Percentiles rank a stretch among this genome's conserved stretches.
These are phyloP conservation scores for Pseudomyrmex sp. DNA, from an alignment of 1,140 invertebrate genomes.

Conservation along the genomic window DNA sequence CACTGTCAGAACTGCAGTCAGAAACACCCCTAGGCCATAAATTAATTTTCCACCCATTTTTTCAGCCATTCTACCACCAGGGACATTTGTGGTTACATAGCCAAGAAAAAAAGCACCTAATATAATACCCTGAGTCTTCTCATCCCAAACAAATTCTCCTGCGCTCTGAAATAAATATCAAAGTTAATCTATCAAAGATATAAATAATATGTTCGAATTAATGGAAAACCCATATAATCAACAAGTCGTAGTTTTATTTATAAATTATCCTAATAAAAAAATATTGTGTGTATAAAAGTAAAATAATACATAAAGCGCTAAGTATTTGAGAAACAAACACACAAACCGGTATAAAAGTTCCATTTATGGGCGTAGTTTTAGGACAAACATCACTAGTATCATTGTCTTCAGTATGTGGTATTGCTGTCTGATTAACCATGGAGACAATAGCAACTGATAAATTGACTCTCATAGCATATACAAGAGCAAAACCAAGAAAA, in stretches of 20 bases:
- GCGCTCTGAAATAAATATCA: conserved; percentile 83
- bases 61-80: conserved; percentile 93
- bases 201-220: neutral
- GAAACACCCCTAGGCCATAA: conserved; percentile 91
- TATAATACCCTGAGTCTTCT: conserved; percentile 92
- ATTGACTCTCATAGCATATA: conserved; percentile 97
- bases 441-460: conserved; percentile 97
- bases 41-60: conserved; percentile 92
- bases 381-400: conserved; percentile 88
- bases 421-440: conserved; percentile 93
- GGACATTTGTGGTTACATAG: conserved; percentile 94
- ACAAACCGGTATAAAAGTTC: conserved; percentile 86
- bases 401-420: conserved; percentile 85
- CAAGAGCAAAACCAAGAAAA: conserved; percentile 92
- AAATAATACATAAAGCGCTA: neutral
- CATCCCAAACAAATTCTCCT: conserved; percentile 92
- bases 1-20: conserved; percentile 92
- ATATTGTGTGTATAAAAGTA: neutral
- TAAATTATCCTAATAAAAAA: neutral
- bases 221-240: no score
- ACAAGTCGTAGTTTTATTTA: neutral
- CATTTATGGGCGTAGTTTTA: conserved; percentile 84
- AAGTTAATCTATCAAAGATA: conserved; percentile 42
- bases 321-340: neutral
- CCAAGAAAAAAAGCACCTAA: conserved; percentile 95